A percentile compares a stretch with the other conserved stretches of the same genome.
These are phyloP conservation scores for Gymnocypris eckloni DNA, from an alignment of 2,797 vertebrate genomes.

Conservation along the genomic window DNA sequence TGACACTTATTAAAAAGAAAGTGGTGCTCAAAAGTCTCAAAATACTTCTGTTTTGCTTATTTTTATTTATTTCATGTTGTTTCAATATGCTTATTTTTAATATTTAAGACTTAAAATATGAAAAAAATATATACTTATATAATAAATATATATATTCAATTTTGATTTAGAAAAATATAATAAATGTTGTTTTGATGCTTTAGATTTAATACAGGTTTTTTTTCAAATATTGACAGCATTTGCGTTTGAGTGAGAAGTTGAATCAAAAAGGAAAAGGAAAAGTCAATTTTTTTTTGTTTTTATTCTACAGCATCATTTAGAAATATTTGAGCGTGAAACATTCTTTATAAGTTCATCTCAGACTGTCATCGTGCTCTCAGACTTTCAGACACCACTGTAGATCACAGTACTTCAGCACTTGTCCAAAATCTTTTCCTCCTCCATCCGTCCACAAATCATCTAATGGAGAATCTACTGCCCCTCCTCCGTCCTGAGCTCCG, in stretches of 20 bases:
- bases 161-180: no score
- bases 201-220: no score
- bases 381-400: neutral
- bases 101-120: neutral
- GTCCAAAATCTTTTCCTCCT: constrained; percentile 16
- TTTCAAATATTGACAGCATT: neutral
- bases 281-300: neutral
- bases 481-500: neutral
- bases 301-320: neutral
- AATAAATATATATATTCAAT: no score
- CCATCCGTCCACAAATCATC: neutral
- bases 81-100: neutral
- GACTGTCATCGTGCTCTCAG: neutral
- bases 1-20: neutral
- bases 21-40: neutral
- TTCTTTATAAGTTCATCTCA: neutral
- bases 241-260: neutral
- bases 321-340: neutral
- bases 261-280: neutral
- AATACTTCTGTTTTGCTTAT: no score
- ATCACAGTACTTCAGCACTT: neutral
- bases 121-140: no score
- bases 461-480: constrained; percentile 19
- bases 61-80: neutral
- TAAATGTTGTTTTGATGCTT: no score